Conservation (phyloP, 2,113 vertebrate genomes). For the Desmodus rotundus region DNA sequence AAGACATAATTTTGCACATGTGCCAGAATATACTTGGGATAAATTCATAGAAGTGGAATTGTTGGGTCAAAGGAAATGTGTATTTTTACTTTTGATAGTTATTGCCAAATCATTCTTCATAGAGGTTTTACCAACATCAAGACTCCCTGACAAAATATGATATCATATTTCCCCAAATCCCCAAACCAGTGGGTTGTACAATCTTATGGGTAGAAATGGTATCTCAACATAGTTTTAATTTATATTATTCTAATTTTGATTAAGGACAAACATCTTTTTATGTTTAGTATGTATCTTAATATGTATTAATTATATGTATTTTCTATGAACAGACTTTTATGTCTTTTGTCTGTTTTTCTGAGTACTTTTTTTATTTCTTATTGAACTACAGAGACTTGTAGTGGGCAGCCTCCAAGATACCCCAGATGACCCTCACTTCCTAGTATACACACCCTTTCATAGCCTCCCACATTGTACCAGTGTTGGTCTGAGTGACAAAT, state of each 20-base stretch:
- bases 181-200: background rate
- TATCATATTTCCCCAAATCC: background rate
- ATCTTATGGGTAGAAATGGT: background rate
- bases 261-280: background rate
- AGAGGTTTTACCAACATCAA: background rate
- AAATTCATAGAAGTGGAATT: conserved; percentile 45
- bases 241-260: conserved; percentile 5
- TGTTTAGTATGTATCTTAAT: background rate
- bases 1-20: background rate
- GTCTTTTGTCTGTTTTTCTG: background rate
- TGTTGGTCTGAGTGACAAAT: background rate
- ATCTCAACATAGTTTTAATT: background rate
- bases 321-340: background rate
- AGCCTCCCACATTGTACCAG: background rate
- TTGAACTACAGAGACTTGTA: background rate
- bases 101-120: conserved; percentile 47
- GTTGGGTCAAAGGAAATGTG: background rate
- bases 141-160: background rate
- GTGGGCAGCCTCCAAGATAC: background rate
- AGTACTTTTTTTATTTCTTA: background rate
- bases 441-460: background rate
- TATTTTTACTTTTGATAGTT: conserved; percentile 38
- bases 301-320: background rate
- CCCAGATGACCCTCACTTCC: background rate
- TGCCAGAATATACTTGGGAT: conserved; percentile 34